Evolutionary conservation across 37 sponge, comb jelly and placozoan species (phyloP).

Genomic region (Beroe ovata): DNA sequence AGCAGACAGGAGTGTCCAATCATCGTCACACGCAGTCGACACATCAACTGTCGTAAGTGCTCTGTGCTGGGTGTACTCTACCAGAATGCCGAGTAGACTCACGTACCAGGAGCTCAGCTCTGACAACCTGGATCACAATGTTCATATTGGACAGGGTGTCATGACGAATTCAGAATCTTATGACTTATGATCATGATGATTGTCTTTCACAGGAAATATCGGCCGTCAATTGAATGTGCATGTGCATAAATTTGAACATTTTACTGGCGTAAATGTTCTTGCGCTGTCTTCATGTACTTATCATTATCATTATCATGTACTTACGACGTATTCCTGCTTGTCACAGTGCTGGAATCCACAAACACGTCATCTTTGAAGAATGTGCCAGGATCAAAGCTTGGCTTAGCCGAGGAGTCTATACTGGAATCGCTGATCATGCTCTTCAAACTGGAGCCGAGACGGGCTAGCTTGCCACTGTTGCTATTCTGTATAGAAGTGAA

Average conservation of each 20-base stretch:
- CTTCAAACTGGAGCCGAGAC: conserved; percentile 42
- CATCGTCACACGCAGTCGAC: conserved; percentile 17
- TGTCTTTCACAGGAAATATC: too few relatives aligned
- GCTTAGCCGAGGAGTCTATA: background rate
- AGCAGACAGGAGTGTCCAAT: conserved; percentile 62
- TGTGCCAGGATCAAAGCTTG: conserved; percentile 12
- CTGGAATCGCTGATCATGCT: background rate
- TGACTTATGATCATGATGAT: too few relatives aligned
- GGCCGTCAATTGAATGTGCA: too few relatives aligned
- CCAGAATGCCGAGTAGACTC: background rate
- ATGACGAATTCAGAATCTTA: too few relatives aligned
- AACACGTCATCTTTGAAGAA: conserved; percentile 49
- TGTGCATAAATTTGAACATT: too few relatives aligned
- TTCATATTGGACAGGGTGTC: too few relatives aligned
- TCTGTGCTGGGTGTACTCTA: conserved; percentile 39
- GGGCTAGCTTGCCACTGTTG: conserved; percentile 53
- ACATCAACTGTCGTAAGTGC: conserved; percentile 34
- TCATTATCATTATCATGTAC: too few relatives aligned
- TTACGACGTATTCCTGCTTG: conserved; percentile 8
- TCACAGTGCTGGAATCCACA: conserved; percentile 2
- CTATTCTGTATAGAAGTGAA: conserved; percentile 1
- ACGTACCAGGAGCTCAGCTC: conserved; percentile 31
- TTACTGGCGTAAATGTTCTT: too few relatives aligned
- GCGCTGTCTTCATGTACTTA: too few relatives aligned
- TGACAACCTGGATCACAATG: conserved; percentile 46